These are phyloP conservation scores for Nomada fabriciana DNA, from an alignment of 2,888 invertebrate genomes.

Conservation along the genomic window DNA sequence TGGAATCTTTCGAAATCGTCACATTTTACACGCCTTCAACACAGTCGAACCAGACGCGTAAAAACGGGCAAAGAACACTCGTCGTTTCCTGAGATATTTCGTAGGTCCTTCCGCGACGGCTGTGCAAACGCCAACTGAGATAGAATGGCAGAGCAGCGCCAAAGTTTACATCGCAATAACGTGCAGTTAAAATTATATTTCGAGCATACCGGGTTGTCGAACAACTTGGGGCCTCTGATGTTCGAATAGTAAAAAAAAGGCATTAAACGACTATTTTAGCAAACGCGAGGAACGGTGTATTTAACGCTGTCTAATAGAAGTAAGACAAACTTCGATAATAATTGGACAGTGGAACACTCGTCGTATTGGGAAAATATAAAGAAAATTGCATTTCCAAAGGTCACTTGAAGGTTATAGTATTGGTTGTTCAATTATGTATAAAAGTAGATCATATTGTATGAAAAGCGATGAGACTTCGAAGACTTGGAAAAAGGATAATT, in stretches of 20 bases:
- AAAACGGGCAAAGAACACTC: neutral
- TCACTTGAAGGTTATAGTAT: neutral
- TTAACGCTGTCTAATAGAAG: no score
- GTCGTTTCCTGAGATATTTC: conserved; percentile 1
- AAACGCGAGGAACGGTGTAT: no score
- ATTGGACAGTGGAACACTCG: no score
- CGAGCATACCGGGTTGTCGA: conserved; percentile 38
- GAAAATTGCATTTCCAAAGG: no score
- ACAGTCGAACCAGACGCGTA: conserved; percentile 9
- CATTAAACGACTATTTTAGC: no score
- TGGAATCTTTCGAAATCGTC: conserved; percentile 39
- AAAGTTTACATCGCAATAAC: conserved; percentile 76
- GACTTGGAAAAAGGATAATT: neutral
- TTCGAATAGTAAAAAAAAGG: no score
- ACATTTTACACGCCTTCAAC: conserved; percentile 50
- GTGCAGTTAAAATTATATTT: conserved; percentile 78
- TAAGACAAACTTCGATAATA: no score
- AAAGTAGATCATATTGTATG: no score
- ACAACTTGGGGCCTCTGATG: no score
- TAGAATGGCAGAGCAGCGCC: conserved; percentile 59
- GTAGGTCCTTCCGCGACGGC: conserved; percentile 42
- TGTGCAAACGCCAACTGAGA: conserved; percentile 63
- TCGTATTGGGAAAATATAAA: no score
- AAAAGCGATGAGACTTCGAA: no score
- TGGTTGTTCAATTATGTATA: no score